Base-by-base conservation (phyloP, 2,888 invertebrate genomes). In the Philopedon plagiatum region DNA sequence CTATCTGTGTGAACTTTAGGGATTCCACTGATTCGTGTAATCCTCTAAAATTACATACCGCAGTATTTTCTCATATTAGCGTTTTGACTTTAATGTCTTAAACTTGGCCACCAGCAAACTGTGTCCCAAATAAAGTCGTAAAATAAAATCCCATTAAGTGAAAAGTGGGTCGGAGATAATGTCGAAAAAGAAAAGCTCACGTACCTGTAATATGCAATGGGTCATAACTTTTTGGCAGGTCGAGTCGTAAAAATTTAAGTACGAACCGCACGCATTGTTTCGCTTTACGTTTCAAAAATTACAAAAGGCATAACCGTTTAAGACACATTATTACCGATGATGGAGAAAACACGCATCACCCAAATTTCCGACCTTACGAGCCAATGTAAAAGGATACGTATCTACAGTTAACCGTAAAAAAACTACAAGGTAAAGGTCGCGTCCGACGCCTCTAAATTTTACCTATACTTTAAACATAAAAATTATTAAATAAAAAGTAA, bases 221-320 rank as follows among this genome's bases (percentile, higher is more conserved):
- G 64, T 69, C 73, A 65, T 73, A 69, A 73, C 65, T 69, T 73
- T 69, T 73, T 73, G 68, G 68, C 68, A 67, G 73, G 69, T 73
- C 73, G 67, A 46, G 56, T 73, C 68, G 69, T 73, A 72, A 73
- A 73, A 64, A 46, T 73, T 73, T 73, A 67, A 67, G 66, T 72
- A 63, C 57, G 44, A 67, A 37, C 62, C 56, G 62, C 67, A 67
- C 67, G 72, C 67, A 72, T 67, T 67, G 72, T 71, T 71, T 69
- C 60, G 41, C 54, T 56, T 44, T 39, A 44, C 15, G 32, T 58
- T 32, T 46, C 18, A 64, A 68, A 68, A 68, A 68, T 62, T 68
- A 62, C 68, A 61, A 61, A 61, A 62, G 61, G 54, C 68, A 61
- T 56, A 60, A 67, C 44, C 51, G 29, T 67, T 67, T 60, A 51